Conservation (phyloP, 2,113 vertebrate genomes). For the Pipa parva region DNA sequence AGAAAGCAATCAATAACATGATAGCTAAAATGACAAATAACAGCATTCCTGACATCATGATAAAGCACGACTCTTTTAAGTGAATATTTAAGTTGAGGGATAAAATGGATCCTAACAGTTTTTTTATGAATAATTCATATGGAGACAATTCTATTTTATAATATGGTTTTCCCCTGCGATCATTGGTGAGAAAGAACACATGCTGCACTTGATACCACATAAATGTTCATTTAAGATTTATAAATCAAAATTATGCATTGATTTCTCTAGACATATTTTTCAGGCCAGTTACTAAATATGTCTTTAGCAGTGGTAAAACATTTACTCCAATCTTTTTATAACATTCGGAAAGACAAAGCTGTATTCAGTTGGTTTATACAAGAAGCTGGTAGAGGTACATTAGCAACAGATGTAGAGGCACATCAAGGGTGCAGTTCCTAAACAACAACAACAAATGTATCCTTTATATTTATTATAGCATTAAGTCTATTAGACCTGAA, state of each 20-base stretch:
- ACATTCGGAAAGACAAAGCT: not conserved
- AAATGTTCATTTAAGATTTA: not conserved
- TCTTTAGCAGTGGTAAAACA: not conserved
- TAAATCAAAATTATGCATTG: not conserved
- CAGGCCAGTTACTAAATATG: not conserved
- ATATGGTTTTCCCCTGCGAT: not conserved
- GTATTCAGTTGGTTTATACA: not conserved
- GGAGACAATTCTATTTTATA: constrained; percentile 4
- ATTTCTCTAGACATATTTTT: not conserved
- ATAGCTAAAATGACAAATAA: constrained; percentile 23
- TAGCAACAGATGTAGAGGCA: no score
- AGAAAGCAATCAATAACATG: constrained; percentile 29
- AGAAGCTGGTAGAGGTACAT: no score
- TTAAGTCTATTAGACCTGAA: no score
- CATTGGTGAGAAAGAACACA: not conserved
- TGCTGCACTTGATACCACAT: not conserved
- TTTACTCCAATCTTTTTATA: not conserved
- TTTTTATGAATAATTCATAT: constrained; percentile 18
- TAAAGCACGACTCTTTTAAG: constrained; percentile 24
- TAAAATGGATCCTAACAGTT: constrained; percentile 32
- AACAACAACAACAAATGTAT: no score
- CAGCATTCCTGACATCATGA: constrained; percentile 27
- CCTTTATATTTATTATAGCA: no score
- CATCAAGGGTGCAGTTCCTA: no score
- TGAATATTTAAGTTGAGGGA: constrained; percentile 32